Evolutionary conservation across 2,888 invertebrate species (phyloP), one percentile per base, ranked within the genome.

Genomic region (Orthonevra nobilis): DNA sequence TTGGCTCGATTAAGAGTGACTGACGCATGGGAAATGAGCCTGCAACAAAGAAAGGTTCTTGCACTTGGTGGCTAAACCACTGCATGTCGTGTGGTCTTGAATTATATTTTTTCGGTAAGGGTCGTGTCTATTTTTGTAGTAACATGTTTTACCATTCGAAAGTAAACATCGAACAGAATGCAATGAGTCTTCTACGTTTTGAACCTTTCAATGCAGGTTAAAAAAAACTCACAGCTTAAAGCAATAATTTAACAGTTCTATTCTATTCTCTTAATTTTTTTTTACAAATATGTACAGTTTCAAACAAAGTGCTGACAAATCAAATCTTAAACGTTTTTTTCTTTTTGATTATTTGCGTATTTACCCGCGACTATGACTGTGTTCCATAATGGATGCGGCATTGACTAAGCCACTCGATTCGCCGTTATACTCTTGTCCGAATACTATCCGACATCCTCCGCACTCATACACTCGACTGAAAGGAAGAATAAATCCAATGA

Each of bases 341-440:
- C 10, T 12, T 5, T 44, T 48, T 19, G 17, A n/a, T 44, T 48
- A 36, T 23, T 10, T 56, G n/a, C n/a, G n/a, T 28, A 28, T 50
- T 23, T 23, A 60, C 30, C 61, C 56, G 66, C 73, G 52, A 26
- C 56, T 63, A 32, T 68, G 56, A 48, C 26, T 66, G 54, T 79
- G 79, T 19, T 68, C 68, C 17, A 42, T 19, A 30, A 28, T 54
- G 19, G 20, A 19, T n/a, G 50, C 36, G 10, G 36, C 20, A 12
- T 79, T 73, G 14, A 68, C 12, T 40, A 54, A 32, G 6, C 50
- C 40, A 9, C 48, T 40, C 5, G 46, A 84, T 52, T 83, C 82
- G 69, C 87, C 87, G 54, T 86, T 86, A 74, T 82, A 83, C 70
- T 87, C 88, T 40, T 87, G 87, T 75, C 86, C 86, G 32, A 87